These are phyloP conservation scores for Dascyllus trimaculatus DNA, from an alignment of 2,113 vertebrate species.

Conservation along the genomic window DNA sequence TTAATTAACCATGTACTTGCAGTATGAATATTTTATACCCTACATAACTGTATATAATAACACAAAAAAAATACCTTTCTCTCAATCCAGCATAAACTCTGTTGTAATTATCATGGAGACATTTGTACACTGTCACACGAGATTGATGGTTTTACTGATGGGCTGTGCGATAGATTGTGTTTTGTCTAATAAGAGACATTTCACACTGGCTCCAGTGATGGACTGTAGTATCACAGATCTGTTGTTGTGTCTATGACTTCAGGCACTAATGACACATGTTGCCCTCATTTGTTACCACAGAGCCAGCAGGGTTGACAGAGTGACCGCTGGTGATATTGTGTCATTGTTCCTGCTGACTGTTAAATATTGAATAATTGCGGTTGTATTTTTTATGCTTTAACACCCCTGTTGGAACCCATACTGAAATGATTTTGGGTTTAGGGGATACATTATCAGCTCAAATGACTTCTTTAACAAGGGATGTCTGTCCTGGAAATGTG, in stretches of 20 bases:
- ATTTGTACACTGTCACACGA: slow-evolving; percentile 9
- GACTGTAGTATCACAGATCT: slow-evolving; percentile 28
- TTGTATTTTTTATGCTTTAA: neutral
- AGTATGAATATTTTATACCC: no score
- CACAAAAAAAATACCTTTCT: no score
- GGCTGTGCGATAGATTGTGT: slow-evolving; percentile 63
- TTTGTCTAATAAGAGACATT: slow-evolving; percentile 63
- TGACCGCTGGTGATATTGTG: slow-evolving; percentile 11
- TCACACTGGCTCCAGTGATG: slow-evolving; percentile 26
- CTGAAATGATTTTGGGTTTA: neutral
- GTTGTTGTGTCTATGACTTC: slow-evolving; percentile 74
- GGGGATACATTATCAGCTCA: neutral
- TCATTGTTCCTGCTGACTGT: neutral
- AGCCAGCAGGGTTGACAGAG: slow-evolving; percentile 29
- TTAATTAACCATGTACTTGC: no score
- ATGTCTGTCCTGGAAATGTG: no score
- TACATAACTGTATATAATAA: no score
- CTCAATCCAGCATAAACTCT: neutral
- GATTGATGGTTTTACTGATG: slow-evolving; percentile 10
- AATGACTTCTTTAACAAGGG: no score
- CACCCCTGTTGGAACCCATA: neutral
- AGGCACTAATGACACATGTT: slow-evolving; percentile 41
- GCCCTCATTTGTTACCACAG: slow-evolving; percentile 29
- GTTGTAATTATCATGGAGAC: neutral
- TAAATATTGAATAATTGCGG: neutral